These are phyloP conservation scores for Cephonodes hylas DNA, from an alignment of 2,888 invertebrate genomes.

Conservation along the genomic window DNA sequence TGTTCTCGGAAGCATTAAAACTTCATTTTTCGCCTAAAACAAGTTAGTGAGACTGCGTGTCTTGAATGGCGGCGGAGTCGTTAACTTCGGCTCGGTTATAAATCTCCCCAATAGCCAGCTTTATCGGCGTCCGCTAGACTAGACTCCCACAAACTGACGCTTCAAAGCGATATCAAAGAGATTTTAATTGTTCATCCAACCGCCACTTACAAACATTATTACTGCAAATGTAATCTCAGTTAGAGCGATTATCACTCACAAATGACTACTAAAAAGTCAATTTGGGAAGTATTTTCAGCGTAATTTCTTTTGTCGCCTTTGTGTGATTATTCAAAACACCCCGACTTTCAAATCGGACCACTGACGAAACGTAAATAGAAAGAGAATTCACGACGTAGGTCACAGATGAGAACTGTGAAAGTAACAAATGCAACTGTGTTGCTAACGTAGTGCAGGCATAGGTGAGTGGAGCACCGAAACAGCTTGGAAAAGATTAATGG, in stretches of 20 bases:
- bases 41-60: conserved; percentile 26
- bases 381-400: neutral
- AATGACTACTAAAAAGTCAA: conserved; percentile 24
- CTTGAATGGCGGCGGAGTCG: conserved; percentile 62
- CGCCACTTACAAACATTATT: conserved; percentile 51
- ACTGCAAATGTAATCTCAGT: conserved; percentile 41
- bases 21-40: conserved; percentile 9
- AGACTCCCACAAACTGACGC: conserved; percentile 54
- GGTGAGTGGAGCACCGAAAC: conserved; percentile 54
- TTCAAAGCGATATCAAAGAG: conserved; percentile 62
- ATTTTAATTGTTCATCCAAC: conserved; percentile 62
- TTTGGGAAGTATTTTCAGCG: neutral
- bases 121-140: conserved; percentile 57
- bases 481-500: conserved; percentile 73
- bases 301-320: neutral
- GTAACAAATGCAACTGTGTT: conserved; percentile 22
- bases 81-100: conserved; percentile 71
- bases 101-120: conserved; percentile 65
- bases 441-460: conserved; percentile 2
- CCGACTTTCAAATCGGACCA: neutral
- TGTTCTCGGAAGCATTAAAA: conserved; percentile 5
- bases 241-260: conserved; percentile 38
- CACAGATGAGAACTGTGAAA: conserved; percentile 15
- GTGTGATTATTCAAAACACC: neutral
- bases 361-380: neutral